These are phyloP conservation scores for Gnathonemus echidnorhynchus DNA, from an alignment of 2,113 vertebrate species.

Conservation along the genomic window DNA sequence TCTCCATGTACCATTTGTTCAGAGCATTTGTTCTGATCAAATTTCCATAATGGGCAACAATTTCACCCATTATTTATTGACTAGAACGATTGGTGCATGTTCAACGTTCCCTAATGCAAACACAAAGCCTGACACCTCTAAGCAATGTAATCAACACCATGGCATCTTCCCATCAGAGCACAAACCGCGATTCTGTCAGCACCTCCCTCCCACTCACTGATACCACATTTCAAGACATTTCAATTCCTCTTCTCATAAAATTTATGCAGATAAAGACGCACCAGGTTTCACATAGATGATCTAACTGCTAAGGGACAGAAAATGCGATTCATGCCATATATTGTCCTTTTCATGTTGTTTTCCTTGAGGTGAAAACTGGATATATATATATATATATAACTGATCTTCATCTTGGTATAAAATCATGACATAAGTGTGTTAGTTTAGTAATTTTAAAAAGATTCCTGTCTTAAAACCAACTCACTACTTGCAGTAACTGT, in stretches of 20 bases:
- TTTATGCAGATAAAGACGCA: not conserved
- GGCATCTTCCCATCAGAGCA: not conserved
- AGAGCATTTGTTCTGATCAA: not conserved
- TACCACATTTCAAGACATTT: not conserved
- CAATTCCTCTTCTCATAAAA: not conserved
- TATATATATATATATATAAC: not conserved
- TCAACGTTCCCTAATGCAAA: slow-evolving; percentile 18
- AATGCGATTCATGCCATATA: not conserved
- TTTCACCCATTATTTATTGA: slow-evolving; percentile 18
- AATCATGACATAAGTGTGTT: not conserved
- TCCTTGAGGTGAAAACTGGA: not conserved
- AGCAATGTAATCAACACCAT: slow-evolving; percentile 31
- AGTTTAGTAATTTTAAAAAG: not conserved
- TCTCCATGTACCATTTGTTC: not conserved
- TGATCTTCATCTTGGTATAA: not conserved
- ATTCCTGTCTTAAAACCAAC: not conserved
- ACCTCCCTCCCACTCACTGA: slow-evolving; percentile 1
- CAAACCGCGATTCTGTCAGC: not conserved
- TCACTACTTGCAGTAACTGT: not conserved
- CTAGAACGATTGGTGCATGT: slow-evolving; percentile 10
- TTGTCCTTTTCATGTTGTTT: not conserved
- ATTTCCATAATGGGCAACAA: slow-evolving; percentile 14
- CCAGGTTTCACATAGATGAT: not conserved
- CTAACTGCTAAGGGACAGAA: not conserved
- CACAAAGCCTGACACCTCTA: slow-evolving; percentile 16